Conservation (phyloP, 2,888 invertebrate species). For the Junonia oenone region DNA sequence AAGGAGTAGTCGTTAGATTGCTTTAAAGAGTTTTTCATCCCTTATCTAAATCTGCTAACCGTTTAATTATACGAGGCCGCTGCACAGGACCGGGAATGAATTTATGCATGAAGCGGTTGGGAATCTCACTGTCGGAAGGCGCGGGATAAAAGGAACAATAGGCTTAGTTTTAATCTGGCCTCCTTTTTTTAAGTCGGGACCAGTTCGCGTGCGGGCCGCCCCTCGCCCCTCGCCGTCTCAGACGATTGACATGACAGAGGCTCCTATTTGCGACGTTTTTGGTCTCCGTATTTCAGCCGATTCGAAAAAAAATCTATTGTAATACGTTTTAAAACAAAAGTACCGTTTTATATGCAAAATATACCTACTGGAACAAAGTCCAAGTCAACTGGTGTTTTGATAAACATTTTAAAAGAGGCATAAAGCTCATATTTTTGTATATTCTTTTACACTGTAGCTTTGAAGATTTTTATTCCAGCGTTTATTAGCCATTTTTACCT, state of each 20-base stretch:
- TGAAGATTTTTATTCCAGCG: background rate
- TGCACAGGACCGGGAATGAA: constrained; percentile 68
- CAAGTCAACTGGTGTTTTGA: background rate
- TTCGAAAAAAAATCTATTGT: background rate
- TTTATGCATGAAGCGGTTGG: constrained; percentile 70
- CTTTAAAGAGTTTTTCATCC: constrained; percentile 32
- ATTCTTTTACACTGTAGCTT: too few relatives aligned
- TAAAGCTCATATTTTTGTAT: too few relatives aligned
- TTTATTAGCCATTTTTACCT: background rate
- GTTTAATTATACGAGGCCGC: constrained; percentile 64
- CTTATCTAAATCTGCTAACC: constrained; percentile 55
- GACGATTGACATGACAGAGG: constrained; percentile 43
- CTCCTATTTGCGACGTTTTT: constrained; percentile 54
- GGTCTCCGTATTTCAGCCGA: constrained; percentile 1
- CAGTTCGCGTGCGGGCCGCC: constrained; percentile 56
- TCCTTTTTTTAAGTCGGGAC: constrained; percentile 52
- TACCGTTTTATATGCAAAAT: background rate
- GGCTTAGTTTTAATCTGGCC: constrained; percentile 68
- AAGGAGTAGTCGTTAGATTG: constrained; percentile 36
- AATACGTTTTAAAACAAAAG: background rate
- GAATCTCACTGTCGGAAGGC: constrained; percentile 56
- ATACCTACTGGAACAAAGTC: background rate
- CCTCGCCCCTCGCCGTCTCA: constrained; percentile 33
- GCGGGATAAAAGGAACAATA: constrained; percentile 69
- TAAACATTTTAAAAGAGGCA: too few relatives aligned